Percentiles rank a stretch among this genome's conserved stretches.
These are phyloP conservation scores for Holothuria glaberrima DNA, from an alignment of 35 echinoderm and acorn worm genomes.

Conservation along the genomic window DNA sequence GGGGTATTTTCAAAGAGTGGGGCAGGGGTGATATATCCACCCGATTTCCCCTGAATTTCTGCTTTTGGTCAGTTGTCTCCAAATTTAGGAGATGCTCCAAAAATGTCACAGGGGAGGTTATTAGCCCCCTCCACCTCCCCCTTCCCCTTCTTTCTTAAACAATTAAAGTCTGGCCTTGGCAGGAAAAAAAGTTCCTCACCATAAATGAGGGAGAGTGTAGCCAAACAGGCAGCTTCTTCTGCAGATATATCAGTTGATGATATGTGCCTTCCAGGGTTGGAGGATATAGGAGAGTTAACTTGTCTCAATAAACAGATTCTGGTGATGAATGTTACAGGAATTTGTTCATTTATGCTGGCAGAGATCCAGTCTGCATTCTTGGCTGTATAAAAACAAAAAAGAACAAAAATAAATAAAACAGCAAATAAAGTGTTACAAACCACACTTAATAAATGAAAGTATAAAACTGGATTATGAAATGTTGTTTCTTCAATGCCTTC, in stretches of 20 bases:
- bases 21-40: no score
- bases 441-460: not conserved
- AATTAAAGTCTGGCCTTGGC: no score
- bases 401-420: not conserved
- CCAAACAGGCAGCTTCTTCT: constrained; percentile 37
- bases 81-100: no score
- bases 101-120: no score
- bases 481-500: no score
- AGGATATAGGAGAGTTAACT: not conserved
- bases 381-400: not conserved
- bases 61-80: no score
- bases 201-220: constrained; percentile 23
- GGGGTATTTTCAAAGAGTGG: no score
- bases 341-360: not conserved
- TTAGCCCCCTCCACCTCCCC: no score
- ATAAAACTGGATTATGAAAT: not conserved
- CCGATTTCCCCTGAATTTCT: no score
- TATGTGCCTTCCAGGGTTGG: not conserved
- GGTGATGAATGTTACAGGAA: constrained; percentile 30
- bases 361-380: constrained; percentile 39
- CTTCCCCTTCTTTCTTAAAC: no score
- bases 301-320: constrained; percentile 35
- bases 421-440: not conserved
- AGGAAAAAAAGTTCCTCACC: not conserved
- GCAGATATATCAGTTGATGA: not conserved